phyloP scores from a whole-genome alignment of 2,113 vertebrate species.

The Entomyzon cyanotis region DNA sequence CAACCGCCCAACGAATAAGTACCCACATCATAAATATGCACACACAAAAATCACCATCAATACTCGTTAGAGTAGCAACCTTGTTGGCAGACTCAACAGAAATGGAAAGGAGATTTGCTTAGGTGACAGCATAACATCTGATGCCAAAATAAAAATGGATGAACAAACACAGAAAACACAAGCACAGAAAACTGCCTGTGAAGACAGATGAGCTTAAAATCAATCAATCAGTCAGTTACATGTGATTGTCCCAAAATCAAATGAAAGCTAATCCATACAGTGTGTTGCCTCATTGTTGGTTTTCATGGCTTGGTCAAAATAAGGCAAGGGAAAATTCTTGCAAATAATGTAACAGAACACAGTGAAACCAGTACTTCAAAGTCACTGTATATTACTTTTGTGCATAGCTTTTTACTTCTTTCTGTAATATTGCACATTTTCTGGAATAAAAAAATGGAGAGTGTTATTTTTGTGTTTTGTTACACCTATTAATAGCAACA shows the following conservation, averaged over 20 bases:
- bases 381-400: neutral
- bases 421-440: neutral
- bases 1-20: neutral
- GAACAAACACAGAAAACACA: neutral
- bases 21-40: neutral
- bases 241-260: neutral
- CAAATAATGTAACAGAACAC: neutral
- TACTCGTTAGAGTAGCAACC: neutral
- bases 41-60: neutral
- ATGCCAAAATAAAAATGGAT: neutral
- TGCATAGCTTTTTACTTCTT: neutral
- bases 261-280: neutral
- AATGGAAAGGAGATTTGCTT: neutral
- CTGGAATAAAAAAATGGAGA: neutral
- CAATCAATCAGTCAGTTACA: neutral
- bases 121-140: neutral
- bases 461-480: neutral
- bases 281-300: neutral
- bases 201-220: neutral
- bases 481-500: neutral
- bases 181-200: neutral
- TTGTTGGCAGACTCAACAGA: constrained; percentile 5
- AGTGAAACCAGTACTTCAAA: neutral
- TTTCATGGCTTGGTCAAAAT: neutral
- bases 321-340: neutral